Conservation (phyloP, 2,113 vertebrate genomes). For the Isichthys henryi region DNA sequence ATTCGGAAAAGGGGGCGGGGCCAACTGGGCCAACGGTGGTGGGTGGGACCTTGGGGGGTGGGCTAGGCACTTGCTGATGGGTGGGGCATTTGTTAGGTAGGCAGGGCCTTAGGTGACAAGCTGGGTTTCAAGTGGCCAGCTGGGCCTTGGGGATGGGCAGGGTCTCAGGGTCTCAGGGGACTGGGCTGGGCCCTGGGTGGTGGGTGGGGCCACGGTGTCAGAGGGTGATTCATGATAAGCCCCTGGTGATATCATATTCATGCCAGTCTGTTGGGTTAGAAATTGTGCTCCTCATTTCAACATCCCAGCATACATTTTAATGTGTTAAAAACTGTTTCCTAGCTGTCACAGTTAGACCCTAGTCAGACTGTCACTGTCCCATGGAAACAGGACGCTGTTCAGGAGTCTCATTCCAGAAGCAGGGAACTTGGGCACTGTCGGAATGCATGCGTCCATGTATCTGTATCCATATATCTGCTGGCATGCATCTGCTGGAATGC, state of each 20-base stretch:
- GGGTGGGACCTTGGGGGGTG: neutral
- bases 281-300: neutral
- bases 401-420: neutral
- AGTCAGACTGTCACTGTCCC: neutral
- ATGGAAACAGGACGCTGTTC: neutral
- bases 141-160: neutral
- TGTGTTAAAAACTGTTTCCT: neutral
- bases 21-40: neutral
- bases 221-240: neutral
- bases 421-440: neutral
- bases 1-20: neutral
- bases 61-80: neutral
- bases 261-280: neutral
- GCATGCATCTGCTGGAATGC: neutral
- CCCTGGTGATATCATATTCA: neutral
- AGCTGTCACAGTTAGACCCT: neutral
- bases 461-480: neutral
- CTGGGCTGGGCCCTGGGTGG: neutral
- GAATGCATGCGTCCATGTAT: neutral
- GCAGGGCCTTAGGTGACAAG: neutral
- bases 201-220: neutral
- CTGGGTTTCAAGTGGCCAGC: neutral
- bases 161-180: neutral
- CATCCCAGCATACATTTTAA: neutral
- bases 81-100: neutral